phyloP scores from a whole-genome alignment of 2,797 vertebrate genomes.

The Lycodopsis pacificus region DNA sequence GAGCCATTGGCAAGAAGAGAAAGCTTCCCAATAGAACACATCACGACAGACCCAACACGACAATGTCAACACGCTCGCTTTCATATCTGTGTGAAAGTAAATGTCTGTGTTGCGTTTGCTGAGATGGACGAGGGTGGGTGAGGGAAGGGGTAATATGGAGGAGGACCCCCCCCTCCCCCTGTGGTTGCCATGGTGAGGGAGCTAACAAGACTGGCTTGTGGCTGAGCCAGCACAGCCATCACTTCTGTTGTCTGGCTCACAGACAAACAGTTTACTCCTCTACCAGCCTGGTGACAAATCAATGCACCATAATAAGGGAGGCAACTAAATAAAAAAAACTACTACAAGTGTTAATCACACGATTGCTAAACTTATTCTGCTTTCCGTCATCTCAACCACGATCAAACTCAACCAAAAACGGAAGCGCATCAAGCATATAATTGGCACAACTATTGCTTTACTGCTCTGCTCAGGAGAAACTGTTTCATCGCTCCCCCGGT shows the following conservation, averaged over 20 bases:
- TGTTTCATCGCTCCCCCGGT: background rate
- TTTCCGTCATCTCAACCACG: background rate
- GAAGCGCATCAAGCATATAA: constrained; percentile 1
- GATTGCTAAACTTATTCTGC: background rate
- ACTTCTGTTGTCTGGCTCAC: constrained; percentile 12
- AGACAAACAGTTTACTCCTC: background rate
- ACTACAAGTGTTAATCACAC: background rate
- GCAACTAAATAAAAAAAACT: background rate
- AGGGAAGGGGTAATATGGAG: constrained; percentile 12
- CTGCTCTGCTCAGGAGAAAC: background rate
- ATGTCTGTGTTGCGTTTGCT: background rate
- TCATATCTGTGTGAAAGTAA: background rate
- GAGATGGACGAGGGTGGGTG: constrained; percentile 5
- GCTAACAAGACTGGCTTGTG: constrained; percentile 55
- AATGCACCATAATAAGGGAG: background rate
- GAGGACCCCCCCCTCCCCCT: constrained; percentile 6
- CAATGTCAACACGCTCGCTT: background rate
- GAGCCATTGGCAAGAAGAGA: background rate
- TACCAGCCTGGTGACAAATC: background rate
- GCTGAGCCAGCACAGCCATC: constrained; percentile 31
- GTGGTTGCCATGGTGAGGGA: constrained; percentile 64
- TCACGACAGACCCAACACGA: background rate
- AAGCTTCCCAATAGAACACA: background rate
- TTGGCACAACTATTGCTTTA: background rate
- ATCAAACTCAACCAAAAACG: background rate